Base-by-base conservation (phyloP, 1,140 invertebrate genomes). In the Arion vulgaris region DNA sequence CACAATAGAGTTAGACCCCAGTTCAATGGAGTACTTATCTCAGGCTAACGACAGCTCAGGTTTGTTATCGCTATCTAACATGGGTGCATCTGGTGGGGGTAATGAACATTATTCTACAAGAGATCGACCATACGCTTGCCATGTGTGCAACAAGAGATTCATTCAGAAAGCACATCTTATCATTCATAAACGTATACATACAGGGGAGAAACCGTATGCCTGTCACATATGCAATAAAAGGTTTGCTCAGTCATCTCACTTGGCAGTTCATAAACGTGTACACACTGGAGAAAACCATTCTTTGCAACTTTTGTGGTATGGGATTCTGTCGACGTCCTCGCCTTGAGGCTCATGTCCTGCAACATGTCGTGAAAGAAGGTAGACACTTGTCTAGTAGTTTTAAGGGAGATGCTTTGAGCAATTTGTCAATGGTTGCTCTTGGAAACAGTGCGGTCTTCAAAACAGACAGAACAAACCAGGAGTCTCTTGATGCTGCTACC, bases 281-380 rank as follows among this genome's bases (percentile, higher is more conserved):
- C 88, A 88, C 77, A 88, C 88, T 23, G 88, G 86, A n/a, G 85
- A 87, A 87, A 62, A 83, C 85, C 7, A 85, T 82, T 83, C 86
- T 87, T 79, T 86, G 85, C 71, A 82, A 76, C 62, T 79, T 85
- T 68, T 88, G 85, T 66, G 83, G 84, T 62, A 84, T 83, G 82
- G 87, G 83, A 34, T 86, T 86, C 68, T 80, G 84, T 41, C 83
- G 84, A 4, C 53, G 79, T 23, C 84, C 53, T 73, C 86, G 84
- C 9, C 75, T 85, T n/a, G 83, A 85, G 53, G 72, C 77, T 13
- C 82, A 84, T 39, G 62, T 84, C 23, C 80, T 83, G 36, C 84
- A 85, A 39, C 84, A 85, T 53, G 81, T 80, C 9, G 38, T 80
- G n/a, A 77, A 83, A 38, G 75, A 81, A 32, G 72, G 74, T 17